phyloP scores from a whole-genome alignment of 2,888 invertebrate species.

The Rhynchonema sp. region DNA sequence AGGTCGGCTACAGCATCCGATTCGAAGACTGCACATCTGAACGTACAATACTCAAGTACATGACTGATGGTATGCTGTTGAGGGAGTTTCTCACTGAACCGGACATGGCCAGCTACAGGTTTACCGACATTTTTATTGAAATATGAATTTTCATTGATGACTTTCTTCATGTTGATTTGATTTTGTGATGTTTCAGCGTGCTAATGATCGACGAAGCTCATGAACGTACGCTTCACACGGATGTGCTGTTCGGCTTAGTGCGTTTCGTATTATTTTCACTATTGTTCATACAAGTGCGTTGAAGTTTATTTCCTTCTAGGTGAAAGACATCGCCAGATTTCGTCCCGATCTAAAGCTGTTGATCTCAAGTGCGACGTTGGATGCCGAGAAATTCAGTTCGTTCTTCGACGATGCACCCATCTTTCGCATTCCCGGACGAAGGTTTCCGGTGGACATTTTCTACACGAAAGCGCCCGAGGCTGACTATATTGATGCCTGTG shows the following conservation, averaged over 20 bases:
- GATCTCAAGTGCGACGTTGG: conserved; percentile 91
- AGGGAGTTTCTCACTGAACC: conserved; percentile 93
- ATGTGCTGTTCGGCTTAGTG: conserved; percentile 89
- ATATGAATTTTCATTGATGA: too few relatives aligned
- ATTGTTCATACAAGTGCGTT: neutral
- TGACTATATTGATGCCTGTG: conserved; percentile 90
- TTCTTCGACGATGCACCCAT: conserved; percentile 98
- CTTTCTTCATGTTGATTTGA: too few relatives aligned
- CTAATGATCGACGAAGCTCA: conserved; percentile 99
- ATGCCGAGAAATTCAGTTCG: conserved; percentile 71
- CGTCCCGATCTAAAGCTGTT: conserved; percentile 62
- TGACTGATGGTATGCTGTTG: conserved; percentile 96
- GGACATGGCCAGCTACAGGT: conserved; percentile 69
- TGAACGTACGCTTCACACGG: conserved; percentile 90
- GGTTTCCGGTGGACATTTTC: conserved; percentile 82
- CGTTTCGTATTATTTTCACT: conserved; percentile 71
- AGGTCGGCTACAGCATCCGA: conserved; percentile 57
- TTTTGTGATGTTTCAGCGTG: conserved; percentile 43
- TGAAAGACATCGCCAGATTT: conserved; percentile 17
- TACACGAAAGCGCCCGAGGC: conserved; percentile 98
- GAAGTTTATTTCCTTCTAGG: too few relatives aligned
- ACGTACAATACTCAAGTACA: conserved; percentile 84
- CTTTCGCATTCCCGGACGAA: conserved; percentile 84
- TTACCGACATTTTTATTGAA: too few relatives aligned
- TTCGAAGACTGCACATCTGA: conserved; percentile 99